These are phyloP conservation scores for cattle (Bos taurus) DNA, from an alignment of 2,113 vertebrate species.

Conservation along the genomic window DNA sequence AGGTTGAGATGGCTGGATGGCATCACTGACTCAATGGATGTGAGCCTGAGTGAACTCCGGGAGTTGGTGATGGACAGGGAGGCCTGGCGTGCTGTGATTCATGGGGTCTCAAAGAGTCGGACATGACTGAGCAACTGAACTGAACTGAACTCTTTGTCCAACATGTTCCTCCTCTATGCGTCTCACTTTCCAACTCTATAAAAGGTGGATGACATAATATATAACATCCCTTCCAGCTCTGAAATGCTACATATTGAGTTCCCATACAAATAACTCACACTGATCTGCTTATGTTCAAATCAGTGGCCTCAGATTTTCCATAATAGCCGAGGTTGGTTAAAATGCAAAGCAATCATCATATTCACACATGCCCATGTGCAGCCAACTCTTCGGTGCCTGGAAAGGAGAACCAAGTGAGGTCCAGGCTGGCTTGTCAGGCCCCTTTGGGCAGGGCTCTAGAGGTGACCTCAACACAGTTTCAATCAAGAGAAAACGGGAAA, in stretches of 20 bases:
- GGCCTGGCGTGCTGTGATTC: too few relatives aligned
- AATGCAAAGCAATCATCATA: neutral
- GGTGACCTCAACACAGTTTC: neutral
- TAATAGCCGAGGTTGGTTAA: neutral
- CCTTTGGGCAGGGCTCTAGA: neutral
- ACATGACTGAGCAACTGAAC: too few relatives aligned
- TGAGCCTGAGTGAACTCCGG: too few relatives aligned
- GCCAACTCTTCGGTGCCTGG: neutral
- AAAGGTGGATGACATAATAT: conserved; percentile 54
- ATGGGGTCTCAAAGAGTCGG: too few relatives aligned
- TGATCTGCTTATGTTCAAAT: conserved; percentile 31
- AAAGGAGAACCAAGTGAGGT: neutral
- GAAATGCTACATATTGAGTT: conserved; percentile 38
- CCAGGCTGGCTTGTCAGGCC: neutral
- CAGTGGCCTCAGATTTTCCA: conserved; percentile 49
- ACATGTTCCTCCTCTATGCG: conserved; percentile 4
- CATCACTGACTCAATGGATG: too few relatives aligned
- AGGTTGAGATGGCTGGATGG: too few relatives aligned
- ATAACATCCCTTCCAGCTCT: conserved; percentile 41
- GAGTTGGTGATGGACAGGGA: too few relatives aligned
- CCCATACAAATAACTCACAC: conserved; percentile 22
- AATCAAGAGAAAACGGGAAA: neutral
- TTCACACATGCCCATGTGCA: neutral
- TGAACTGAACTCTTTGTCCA: neutral
- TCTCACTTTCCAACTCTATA: conserved; percentile 37